phyloP scores from a whole-genome alignment of 1,140 invertebrate species.

The Teleopsis dalmanni region DNA sequence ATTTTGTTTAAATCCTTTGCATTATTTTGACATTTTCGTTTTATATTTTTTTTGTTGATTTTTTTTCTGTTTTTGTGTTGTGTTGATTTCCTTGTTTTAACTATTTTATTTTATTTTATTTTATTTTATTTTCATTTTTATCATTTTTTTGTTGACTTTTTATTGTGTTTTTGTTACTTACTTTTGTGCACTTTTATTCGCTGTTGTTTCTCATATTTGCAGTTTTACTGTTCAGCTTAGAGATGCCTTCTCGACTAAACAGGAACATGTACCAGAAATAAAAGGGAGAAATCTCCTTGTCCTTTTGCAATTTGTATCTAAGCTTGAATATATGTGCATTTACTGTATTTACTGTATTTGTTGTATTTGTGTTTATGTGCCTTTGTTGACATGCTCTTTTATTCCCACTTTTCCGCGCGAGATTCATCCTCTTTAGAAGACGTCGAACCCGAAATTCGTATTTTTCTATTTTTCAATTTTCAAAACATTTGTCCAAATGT shows the following conservation, averaged over 20 bases:
- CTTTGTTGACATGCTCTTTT: too few relatives aligned
- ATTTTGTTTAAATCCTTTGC: too few relatives aligned
- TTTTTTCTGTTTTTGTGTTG: not conserved
- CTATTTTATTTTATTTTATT: not conserved
- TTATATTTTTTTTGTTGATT: not conserved
- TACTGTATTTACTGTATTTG: not conserved
- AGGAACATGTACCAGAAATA: too few relatives aligned
- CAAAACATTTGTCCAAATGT: not conserved
- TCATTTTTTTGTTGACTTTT: not conserved
- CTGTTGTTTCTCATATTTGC: too few relatives aligned
- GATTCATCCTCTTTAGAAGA: constrained; percentile 6
- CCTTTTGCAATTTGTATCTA: too few relatives aligned
- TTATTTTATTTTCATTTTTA: not conserved
- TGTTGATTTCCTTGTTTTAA: not conserved
- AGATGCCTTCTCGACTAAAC: too few relatives aligned
- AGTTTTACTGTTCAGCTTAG: too few relatives aligned
- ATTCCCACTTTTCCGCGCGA: too few relatives aligned
- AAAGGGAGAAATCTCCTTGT: too few relatives aligned
- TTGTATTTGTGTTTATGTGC: not conserved
- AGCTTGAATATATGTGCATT: not conserved
- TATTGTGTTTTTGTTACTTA: not conserved
- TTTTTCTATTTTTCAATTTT: constrained; percentile 7
- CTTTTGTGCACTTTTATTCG: too few relatives aligned
- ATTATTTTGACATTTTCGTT: too few relatives aligned
- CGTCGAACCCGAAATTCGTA: constrained; percentile 8